phyloP scores from a whole-genome alignment of 1,140 invertebrate genomes.

The Zaprionus inermis region DNA sequence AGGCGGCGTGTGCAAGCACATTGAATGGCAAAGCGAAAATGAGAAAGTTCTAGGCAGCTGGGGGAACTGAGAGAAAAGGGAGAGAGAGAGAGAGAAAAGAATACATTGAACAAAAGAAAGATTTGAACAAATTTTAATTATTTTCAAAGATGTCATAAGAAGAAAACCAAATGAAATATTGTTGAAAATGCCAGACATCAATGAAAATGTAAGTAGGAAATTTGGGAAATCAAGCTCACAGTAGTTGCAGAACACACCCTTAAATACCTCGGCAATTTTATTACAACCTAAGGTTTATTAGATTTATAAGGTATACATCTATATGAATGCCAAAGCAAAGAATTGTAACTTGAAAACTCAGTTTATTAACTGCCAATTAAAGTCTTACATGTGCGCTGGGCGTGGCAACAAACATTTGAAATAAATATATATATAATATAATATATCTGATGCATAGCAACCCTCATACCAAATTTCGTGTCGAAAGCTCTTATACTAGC shows the following conservation, averaged over 20 bases:
- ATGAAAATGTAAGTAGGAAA: background rate
- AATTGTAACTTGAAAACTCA: too few relatives aligned
- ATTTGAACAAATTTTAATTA: background rate
- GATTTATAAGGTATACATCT: too few relatives aligned
- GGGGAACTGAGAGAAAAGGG: background rate
- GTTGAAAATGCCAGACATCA: background rate
- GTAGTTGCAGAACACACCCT: background rate
- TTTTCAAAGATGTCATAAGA: background rate
- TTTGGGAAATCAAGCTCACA: background rate
- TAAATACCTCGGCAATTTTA: too few relatives aligned
- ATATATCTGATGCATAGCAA: too few relatives aligned
- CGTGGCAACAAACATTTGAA: too few relatives aligned
- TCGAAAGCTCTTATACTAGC: too few relatives aligned
- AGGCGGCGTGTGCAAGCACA: background rate
- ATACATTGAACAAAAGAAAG: background rate
- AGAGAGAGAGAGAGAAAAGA: background rate
- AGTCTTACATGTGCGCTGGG: too few relatives aligned
- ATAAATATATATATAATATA: too few relatives aligned
- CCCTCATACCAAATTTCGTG: too few relatives aligned
- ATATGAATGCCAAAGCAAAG: too few relatives aligned
- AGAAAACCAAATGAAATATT: background rate
- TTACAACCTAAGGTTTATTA: too few relatives aligned
- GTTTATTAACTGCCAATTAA: too few relatives aligned
- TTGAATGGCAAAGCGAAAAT: constrained; percentile 21
- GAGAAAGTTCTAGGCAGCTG: background rate